These are phyloP conservation scores for Naso thynnoides DNA, from an alignment of 2,797 vertebrate species.

Conservation along the genomic window DNA sequence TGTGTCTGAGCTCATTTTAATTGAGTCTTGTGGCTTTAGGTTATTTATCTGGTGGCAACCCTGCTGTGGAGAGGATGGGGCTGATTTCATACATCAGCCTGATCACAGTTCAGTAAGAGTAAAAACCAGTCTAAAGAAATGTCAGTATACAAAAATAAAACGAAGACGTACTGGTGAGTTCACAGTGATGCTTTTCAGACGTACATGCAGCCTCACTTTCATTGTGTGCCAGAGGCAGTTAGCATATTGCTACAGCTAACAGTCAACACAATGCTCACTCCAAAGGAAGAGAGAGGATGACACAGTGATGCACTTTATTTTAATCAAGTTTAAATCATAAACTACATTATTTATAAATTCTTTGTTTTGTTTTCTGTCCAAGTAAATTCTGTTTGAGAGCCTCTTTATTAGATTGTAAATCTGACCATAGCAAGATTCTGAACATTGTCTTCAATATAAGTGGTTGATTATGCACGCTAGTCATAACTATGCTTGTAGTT, in stretches of 20 bases:
- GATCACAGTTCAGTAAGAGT: background rate
- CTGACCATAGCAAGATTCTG: background rate
- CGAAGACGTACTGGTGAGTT: too few species aligned
- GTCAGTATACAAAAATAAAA: background rate
- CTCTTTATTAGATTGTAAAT: constrained; percentile 10
- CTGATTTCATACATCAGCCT: background rate
- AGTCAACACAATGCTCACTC: background rate
- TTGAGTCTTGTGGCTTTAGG: background rate
- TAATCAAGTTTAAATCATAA: constrained; percentile 68
- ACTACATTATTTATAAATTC: constrained; percentile 1
- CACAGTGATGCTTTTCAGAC: too few species aligned
- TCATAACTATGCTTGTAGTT: too few species aligned
- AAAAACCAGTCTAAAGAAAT: background rate
- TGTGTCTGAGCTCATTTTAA: constrained; percentile 8
- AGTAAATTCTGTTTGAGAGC: background rate
- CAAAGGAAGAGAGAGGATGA: constrained; percentile 1
- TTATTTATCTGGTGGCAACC: background rate
- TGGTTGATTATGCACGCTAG: too few species aligned
- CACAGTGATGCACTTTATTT: constrained; percentile 6
- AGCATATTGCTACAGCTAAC: constrained; percentile 40
- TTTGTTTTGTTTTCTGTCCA: background rate
- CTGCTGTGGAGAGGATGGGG: background rate
- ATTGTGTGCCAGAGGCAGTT: too few species aligned
- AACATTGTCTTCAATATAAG: too few species aligned
- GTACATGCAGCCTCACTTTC: too few species aligned